phyloP scores from a whole-genome alignment of 2,797 vertebrate genomes.

The Adelosebastes latens region DNA sequence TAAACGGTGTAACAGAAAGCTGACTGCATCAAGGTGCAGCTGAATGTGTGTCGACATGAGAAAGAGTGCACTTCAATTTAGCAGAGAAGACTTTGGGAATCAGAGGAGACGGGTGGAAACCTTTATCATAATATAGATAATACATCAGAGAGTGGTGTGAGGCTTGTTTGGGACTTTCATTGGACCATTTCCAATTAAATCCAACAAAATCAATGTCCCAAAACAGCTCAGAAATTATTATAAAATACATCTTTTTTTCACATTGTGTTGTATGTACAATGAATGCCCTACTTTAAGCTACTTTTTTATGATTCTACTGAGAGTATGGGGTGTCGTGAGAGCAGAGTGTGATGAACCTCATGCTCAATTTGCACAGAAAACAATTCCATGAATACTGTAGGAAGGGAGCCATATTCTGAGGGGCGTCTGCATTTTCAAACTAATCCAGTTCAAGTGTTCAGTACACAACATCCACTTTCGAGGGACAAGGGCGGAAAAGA shows the following conservation, averaged over 20 bases:
- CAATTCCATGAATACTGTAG: neutral
- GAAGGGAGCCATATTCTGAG: neutral
- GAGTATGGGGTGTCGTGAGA: neutral
- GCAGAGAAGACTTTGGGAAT: neutral
- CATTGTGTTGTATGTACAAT: neutral
- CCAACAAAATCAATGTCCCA: neutral
- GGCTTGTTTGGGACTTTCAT: neutral
- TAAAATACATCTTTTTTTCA: neutral
- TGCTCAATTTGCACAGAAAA: neutral
- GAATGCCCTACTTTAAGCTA: neutral
- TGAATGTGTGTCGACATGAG: neutral
- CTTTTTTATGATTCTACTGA: neutral
- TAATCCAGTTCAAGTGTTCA: slow-evolving; percentile 5
- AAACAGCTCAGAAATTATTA: neutral
- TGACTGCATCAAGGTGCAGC: neutral
- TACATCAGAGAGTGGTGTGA: neutral
- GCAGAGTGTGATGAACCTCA: neutral
- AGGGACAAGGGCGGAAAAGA: neutral
- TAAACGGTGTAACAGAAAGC: neutral
- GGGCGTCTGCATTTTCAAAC: neutral
- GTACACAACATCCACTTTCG: neutral
- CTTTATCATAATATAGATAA: neutral
- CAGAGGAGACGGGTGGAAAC: slow-evolving; percentile 2
- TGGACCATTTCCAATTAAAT: neutral
- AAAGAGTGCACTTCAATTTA: neutral